phyloP scores from a whole-genome alignment of 2,888 invertebrate species.

The Cosmia pyralina region DNA sequence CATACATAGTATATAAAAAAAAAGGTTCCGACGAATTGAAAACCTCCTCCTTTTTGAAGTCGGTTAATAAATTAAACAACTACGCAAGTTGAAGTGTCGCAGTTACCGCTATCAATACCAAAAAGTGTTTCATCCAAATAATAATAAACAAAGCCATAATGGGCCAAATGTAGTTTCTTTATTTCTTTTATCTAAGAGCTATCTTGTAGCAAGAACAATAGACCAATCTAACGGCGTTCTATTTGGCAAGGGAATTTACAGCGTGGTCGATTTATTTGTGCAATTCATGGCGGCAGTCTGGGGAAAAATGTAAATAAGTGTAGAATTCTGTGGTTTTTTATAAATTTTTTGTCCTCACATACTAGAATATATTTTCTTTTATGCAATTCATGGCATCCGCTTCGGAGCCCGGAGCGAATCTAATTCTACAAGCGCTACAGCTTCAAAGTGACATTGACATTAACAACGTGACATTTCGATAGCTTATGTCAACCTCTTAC shows the following conservation, averaged over 20 bases:
- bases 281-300: not conserved
- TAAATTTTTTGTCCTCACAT: too few relatives aligned
- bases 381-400: too few relatives aligned
- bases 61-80: too few relatives aligned
- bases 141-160: conserved; percentile 18
- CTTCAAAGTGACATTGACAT: too few relatives aligned
- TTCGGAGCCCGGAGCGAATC: too few relatives aligned
- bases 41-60: too few relatives aligned
- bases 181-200: conserved; percentile 20
- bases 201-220: conserved; percentile 18
- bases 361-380: too few relatives aligned
- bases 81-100: not conserved
- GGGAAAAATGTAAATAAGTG: not conserved
- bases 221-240: conserved; percentile 26
- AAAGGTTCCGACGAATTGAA: too few relatives aligned
- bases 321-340: not conserved
- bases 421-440: too few relatives aligned
- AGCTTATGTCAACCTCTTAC: too few relatives aligned
- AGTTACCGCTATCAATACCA: not conserved
- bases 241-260: conserved; percentile 20
- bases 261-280: not conserved
- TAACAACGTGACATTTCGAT: too few relatives aligned
- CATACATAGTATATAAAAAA: too few relatives aligned
- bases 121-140: conserved; percentile 2
- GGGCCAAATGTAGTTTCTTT: conserved; percentile 6